Percentiles rank a stretch among this genome's conserved stretches.
Evolutionary conservation across 2,113 vertebrate species (phyloP).

Genomic region (Oncorhynchus masou): DNA sequence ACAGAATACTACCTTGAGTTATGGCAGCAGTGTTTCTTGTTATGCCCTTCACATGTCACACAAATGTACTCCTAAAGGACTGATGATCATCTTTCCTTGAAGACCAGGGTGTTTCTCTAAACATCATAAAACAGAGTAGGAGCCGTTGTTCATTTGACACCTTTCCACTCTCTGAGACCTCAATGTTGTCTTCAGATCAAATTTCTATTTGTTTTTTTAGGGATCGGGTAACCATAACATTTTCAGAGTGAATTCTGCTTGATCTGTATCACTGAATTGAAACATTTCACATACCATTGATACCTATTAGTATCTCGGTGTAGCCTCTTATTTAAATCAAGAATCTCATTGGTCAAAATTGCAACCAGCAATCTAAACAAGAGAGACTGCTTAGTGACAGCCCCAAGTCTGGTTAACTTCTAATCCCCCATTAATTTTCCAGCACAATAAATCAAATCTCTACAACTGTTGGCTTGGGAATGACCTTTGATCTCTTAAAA

Average conservation of each 20-base stretch:
- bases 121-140: constrained; percentile 22
- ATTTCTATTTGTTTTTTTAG: background rate
- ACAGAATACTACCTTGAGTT: constrained; percentile 20
- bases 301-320: no score
- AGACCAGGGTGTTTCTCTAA: constrained; percentile 18
- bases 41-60: constrained; percentile 4
- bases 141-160: background rate
- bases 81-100: constrained; percentile 20
- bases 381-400: constrained; percentile 79
- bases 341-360: constrained; percentile 86
- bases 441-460: constrained; percentile 91
- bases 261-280: background rate
- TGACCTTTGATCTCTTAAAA: constrained; percentile 83
- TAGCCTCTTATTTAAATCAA: constrained; percentile 60
- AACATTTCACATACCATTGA: constrained; percentile 2
- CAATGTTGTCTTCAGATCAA: background rate
- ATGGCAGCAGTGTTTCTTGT: constrained; percentile 17
- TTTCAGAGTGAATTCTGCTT: background rate
- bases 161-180: background rate
- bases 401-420: constrained; percentile 87
- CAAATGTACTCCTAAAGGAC: constrained; percentile 4
- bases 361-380: constrained; percentile 91
- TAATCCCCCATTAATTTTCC: constrained; percentile 91
- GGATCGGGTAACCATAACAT: background rate
- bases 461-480: constrained; percentile 83